phyloP scores from a whole-genome alignment of 1,140 invertebrate genomes.

The Ostrea edulis region DNA sequence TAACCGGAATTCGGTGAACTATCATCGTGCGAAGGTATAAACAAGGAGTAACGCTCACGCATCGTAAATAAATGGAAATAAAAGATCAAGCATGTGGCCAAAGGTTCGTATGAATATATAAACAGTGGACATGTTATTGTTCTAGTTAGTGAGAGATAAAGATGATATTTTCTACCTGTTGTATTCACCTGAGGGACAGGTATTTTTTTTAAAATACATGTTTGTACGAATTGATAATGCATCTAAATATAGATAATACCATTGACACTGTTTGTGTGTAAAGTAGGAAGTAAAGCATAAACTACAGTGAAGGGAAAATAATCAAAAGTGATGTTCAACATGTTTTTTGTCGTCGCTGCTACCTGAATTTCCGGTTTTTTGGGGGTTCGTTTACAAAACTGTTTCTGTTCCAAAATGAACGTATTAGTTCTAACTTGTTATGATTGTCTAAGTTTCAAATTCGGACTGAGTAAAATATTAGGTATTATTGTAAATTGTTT shows the following conservation, averaged over 20 bases:
- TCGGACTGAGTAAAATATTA: too few species aligned
- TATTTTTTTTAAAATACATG: conserved; percentile 10
- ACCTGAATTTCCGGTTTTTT: conserved; percentile 31
- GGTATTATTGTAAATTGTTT: too few species aligned
- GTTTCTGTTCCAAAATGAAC: neutral
- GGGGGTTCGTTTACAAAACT: neutral
- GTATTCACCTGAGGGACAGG: conserved; percentile 1
- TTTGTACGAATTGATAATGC: neutral
- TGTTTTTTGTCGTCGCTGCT: neutral
- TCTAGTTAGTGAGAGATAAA: neutral
- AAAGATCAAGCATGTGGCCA: too few species aligned
- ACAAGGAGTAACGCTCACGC: neutral
- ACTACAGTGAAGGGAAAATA: neutral
- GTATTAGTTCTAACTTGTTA: too few species aligned
- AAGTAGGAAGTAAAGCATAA: neutral
- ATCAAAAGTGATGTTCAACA: neutral
- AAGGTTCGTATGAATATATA: too few species aligned
- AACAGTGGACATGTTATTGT: neutral
- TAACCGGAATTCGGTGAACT: conserved; percentile 23
- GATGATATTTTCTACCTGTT: neutral
- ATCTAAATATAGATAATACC: neutral
- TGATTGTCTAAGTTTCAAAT: too few species aligned
- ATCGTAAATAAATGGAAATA: neutral
- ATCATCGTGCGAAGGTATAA: neutral
- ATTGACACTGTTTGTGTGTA: neutral